A percentile compares a stretch with the other conserved stretches of the same genome.
Evolutionary conservation across 2,113 vertebrate species (phyloP).

Genomic region (Perca schrenkii): DNA sequence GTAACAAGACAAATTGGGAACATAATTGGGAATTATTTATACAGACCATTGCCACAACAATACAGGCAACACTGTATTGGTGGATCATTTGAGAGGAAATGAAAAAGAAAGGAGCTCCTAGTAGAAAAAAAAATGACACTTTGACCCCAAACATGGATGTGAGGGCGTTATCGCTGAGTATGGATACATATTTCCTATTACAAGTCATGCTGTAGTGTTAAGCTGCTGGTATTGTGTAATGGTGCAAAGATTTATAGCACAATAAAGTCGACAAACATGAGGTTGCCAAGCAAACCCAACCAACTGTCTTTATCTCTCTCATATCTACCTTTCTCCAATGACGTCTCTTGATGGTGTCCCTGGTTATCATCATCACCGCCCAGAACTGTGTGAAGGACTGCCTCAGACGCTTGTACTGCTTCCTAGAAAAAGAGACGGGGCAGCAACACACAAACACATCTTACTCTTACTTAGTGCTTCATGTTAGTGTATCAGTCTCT

Average conservation of each 20-base stretch:
- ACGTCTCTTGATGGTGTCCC: conserved; percentile 81
- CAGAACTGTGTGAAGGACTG: conserved; percentile 87
- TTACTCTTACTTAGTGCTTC: neutral
- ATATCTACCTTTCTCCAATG: conserved; percentile 80
- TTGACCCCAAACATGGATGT: conserved; percentile 5
- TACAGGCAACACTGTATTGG: neutral
- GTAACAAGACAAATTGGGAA: neutral
- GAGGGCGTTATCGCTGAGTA: neutral
- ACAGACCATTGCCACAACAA: neutral
- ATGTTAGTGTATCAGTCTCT: neutral
- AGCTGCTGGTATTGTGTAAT: neutral
- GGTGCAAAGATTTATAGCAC: conserved; percentile 31
- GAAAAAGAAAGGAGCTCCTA: neutral
- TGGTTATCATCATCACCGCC: conserved; percentile 86
- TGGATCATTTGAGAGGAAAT: neutral
- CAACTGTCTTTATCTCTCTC: neutral
- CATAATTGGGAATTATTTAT: too few species aligned
- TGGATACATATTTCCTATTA: neutral
- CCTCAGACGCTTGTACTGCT: conserved; percentile 87
- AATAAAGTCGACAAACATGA: conserved; percentile 54
- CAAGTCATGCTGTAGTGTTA: neutral
- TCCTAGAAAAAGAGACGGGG: conserved; percentile 76
- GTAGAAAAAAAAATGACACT: neutral
- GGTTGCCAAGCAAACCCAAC: conserved; percentile 28
- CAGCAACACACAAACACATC: conserved; percentile 15